phyloP scores from a whole-genome alignment of 1,140 invertebrate genomes.

The Oncopodura yosiiana region DNA sequence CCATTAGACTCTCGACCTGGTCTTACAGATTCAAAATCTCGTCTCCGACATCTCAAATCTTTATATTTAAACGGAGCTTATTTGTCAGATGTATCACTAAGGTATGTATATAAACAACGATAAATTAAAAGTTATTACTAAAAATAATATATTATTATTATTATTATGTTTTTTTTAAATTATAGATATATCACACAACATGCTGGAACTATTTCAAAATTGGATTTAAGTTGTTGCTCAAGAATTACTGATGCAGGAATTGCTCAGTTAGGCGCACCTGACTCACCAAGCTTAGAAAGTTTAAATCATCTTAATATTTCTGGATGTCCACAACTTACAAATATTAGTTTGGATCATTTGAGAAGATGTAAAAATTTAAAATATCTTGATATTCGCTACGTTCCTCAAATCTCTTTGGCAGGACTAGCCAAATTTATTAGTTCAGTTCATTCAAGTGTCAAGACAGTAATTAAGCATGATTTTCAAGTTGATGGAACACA shows the following conservation, averaged over 20 bases:
- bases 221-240: constrained; percentile 75
- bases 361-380: constrained; percentile 53
- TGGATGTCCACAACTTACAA: constrained; percentile 70
- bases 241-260: constrained; percentile 79
- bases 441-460: constrained; percentile 7
- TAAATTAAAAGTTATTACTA: not conserved
- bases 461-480: constrained; percentile 18
- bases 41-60: constrained; percentile 62
- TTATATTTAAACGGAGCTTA: constrained; percentile 75
- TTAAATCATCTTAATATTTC: constrained; percentile 61
- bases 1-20: constrained; percentile 75
- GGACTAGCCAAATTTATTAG: constrained; percentile 59
- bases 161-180: not conserved
- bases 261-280: constrained; percentile 62
- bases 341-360: constrained; percentile 66
- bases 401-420: constrained; percentile 62
- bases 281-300: constrained; percentile 48
- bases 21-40: constrained; percentile 65
- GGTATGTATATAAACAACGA: constrained; percentile 18
- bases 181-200: constrained; percentile 63
- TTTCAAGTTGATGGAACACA: too few relatives aligned
- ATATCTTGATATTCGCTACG: constrained; percentile 61
- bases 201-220: constrained; percentile 55
- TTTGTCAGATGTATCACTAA: constrained; percentile 73
- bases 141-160: not conserved